These are phyloP conservation scores for Sandelia bainsii DNA, from an alignment of 2,797 vertebrate genomes.

Conservation along the genomic window DNA sequence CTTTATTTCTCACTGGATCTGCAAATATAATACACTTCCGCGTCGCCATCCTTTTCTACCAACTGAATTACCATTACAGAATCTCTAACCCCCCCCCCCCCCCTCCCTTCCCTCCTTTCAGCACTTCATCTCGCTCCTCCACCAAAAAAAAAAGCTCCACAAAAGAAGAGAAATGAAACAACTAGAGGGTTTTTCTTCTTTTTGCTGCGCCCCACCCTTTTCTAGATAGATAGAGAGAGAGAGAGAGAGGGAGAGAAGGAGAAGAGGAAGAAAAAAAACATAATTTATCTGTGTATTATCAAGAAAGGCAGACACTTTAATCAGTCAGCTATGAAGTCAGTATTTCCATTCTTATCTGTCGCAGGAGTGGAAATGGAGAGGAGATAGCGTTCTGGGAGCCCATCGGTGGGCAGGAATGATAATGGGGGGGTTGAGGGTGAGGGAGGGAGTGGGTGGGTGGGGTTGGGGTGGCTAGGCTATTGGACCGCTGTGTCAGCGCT, in stretches of 20 bases:
- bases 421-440: conserved; percentile 89
- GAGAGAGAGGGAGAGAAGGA: background rate
- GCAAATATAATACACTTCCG: conserved; percentile 38
- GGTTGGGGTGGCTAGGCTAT: conserved; percentile 88
- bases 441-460: conserved; percentile 81
- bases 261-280: conserved; percentile 88
- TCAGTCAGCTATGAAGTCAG: conserved; percentile 99
- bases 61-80: conserved; percentile 60
- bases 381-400: conserved; percentile 95
- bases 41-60: conserved; percentile 44
- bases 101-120: conserved; percentile 10
- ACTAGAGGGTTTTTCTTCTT: conserved; percentile 78
- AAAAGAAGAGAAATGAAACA: conserved; percentile 82
- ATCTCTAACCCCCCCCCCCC: conserved; percentile 43
- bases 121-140: conserved; percentile 51
- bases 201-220: conserved; percentile 75
- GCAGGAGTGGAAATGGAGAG: conserved; percentile 99
- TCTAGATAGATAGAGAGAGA: conserved; percentile 70
- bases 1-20: conserved; percentile 19
- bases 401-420: conserved; percentile 99
- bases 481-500: conserved; percentile 93
- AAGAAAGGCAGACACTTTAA: conserved; percentile 99
- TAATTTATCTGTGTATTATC: conserved; percentile 99
- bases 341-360: conserved; percentile 99
- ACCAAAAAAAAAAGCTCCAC: conserved; percentile 62